phyloP scores from a whole-genome alignment of 2,113 vertebrate species.

The Protobothrops flavoviridis region DNA sequence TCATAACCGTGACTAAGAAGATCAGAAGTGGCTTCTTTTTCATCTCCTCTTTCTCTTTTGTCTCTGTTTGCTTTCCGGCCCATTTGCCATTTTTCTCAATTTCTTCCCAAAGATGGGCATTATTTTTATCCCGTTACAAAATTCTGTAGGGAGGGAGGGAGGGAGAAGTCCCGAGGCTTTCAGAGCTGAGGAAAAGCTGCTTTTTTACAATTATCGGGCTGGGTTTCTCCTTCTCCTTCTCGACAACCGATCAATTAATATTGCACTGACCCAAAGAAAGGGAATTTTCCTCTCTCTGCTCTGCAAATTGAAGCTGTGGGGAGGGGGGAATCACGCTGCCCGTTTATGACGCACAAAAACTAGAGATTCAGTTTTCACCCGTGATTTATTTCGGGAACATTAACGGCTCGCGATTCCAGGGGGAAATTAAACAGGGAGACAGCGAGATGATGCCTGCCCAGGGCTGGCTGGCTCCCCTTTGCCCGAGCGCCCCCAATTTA shows the following conservation, averaged over 20 bases:
- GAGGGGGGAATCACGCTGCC: not conserved
- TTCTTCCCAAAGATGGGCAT: no score
- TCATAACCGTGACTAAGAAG: no score
- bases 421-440: not conserved
- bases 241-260: not conserved
- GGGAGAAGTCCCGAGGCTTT: not conserved
- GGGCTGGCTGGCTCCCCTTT: not conserved
- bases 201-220: not conserved
- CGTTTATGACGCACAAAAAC: slow-evolving; percentile 44
- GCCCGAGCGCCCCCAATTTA: no score
- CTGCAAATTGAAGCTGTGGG: not conserved
- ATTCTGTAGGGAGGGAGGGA: no score
- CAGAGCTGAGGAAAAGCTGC: no score
- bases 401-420: slow-evolving; percentile 11
- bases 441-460: not conserved
- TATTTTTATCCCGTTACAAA: no score
- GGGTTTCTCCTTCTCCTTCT: not conserved
- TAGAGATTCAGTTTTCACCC: slow-evolving; percentile 24
- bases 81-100: no score
- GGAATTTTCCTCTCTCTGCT: not conserved
- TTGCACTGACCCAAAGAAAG: not conserved
- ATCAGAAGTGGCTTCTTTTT: no score
- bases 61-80: no score
- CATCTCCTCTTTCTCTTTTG: no score
- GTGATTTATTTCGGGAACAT: not conserved